Percentiles rank a stretch among this genome's conserved stretches.
Conservation (phyloP, 2,888 invertebrate genomes). For the Mesorhabditis spiculigera region DNA sequence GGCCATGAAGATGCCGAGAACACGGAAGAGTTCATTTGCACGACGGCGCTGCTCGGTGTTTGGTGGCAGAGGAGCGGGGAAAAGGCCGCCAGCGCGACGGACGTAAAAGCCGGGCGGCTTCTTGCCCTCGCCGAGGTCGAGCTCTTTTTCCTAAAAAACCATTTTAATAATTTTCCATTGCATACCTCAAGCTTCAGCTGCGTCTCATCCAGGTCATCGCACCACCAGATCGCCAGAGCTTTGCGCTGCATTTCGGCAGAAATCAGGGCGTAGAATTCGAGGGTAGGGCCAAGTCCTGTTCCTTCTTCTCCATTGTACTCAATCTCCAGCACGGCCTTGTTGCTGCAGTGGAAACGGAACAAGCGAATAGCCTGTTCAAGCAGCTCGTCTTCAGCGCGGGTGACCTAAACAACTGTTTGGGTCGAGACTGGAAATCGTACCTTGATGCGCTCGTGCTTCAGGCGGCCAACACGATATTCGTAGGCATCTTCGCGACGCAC, state of each 20-base stretch:
- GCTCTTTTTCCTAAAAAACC: conserved; percentile 39
- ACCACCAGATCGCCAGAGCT: conserved; percentile 87
- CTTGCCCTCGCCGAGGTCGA: conserved; percentile 67
- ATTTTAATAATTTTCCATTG: conserved; percentile 3
- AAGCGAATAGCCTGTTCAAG: conserved; percentile 87
- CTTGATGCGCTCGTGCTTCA: conserved; percentile 94
- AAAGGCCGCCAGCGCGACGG: conserved; percentile 79
- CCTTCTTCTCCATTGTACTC: conserved; percentile 65
- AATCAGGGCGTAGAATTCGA: conserved; percentile 92
- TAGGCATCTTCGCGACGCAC: conserved; percentile 77
- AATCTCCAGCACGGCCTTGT: conserved; percentile 73
- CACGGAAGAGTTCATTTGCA: conserved; percentile 74
- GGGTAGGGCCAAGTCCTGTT: conserved; percentile 92
- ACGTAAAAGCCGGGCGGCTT: conserved; percentile 73
- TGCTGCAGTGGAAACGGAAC: conserved; percentile 79
- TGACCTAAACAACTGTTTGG: conserved; percentile 26
- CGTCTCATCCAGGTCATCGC: conserved; percentile 72
- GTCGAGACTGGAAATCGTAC: conserved; percentile 66
- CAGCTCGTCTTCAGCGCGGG: conserved; percentile 61
- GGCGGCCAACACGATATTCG: conserved; percentile 87
- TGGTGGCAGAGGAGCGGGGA: conserved; percentile 91
- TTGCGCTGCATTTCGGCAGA: conserved; percentile 91
- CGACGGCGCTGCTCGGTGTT: conserved; percentile 62
- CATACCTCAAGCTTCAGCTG: conserved; percentile 1
- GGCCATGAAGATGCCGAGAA: conserved; percentile 81